A percentile compares a stretch with the other conserved stretches of the same genome.
Conservation (phyloP, 2,888 invertebrate species). For the Tenthredo amoena region DNA sequence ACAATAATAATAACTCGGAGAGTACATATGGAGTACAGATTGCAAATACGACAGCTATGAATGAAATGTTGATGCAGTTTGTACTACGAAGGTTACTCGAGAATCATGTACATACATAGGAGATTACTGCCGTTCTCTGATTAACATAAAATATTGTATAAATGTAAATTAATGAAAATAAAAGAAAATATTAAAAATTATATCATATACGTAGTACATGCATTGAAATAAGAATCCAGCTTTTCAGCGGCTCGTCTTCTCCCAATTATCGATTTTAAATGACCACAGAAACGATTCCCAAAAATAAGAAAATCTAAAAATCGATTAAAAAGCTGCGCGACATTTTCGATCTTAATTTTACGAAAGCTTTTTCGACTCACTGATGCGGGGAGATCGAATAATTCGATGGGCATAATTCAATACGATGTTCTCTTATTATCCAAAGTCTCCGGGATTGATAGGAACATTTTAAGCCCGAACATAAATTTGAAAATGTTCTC, state of each 20-base stretch:
- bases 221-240: neutral
- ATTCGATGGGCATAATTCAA: too few relatives aligned
- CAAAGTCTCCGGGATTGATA: too few relatives aligned
- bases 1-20: neutral
- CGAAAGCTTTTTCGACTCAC: too few relatives aligned
- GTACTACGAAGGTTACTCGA: slow-evolving; percentile 11
- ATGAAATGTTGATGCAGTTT: slow-evolving; percentile 14
- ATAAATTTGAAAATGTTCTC: neutral
- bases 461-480: too few relatives aligned
- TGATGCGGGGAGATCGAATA: too few relatives aligned
- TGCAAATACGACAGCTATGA: neutral
- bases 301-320: too few relatives aligned
- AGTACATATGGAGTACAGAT: slow-evolving; percentile 9
- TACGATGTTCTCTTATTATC: too few relatives aligned
- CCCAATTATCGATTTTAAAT: too few relatives aligned
- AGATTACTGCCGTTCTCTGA: slow-evolving; percentile 58
- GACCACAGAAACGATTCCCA: too few relatives aligned
- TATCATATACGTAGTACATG: neutral
- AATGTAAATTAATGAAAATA: slow-evolving; percentile 70
- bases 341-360: too few relatives aligned
- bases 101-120: slow-evolving; percentile 59
- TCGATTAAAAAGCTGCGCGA: too few relatives aligned
- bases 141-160: slow-evolving; percentile 66
- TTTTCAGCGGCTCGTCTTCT: neutral
- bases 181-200: slow-evolving; percentile 34